A percentile compares a stretch with the other conserved stretches of the same genome.
Conservation (phyloP, 2,797 vertebrate species). For the Picus viridis region DNA sequence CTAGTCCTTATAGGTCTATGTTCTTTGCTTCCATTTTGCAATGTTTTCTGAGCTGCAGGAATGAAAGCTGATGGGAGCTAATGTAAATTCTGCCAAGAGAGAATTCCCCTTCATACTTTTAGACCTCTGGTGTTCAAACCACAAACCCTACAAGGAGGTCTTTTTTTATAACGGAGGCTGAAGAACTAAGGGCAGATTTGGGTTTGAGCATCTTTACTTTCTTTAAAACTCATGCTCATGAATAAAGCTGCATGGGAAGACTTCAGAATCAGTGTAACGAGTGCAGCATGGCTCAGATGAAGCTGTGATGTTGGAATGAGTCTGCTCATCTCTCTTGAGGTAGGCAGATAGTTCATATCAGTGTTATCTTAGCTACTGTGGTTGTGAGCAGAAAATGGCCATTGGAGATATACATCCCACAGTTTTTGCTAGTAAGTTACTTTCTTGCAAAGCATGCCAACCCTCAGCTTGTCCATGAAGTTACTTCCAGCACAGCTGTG, state of each 20-base stretch:
- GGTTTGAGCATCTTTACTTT: neutral
- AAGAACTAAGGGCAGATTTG: neutral
- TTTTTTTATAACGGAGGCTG: neutral
- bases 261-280: neutral
- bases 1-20: neutral
- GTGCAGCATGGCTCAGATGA: neutral
- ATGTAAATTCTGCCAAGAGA: neutral
- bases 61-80: neutral
- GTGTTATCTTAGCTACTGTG: neutral
- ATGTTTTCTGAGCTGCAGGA: neutral
- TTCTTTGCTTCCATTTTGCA: neutral
- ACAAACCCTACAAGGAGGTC: neutral
- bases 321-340: neutral
- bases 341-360: neutral
- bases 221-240: neutral
- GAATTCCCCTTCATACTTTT: neutral
- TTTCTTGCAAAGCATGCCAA: constrained; percentile 31
- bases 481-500: neutral
- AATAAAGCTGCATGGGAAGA: neutral
- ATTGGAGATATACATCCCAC: neutral
- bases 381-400: constrained; percentile 16
- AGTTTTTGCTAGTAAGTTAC: constrained; percentile 23
- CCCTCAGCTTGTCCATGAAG: neutral
- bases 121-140: neutral
- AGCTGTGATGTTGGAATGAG: neutral